Evolutionary conservation across 2,113 vertebrate genomes (phyloP), one percentile per base, ranked within the genome.

Genomic region (Misgurnus mizolepis): DNA sequence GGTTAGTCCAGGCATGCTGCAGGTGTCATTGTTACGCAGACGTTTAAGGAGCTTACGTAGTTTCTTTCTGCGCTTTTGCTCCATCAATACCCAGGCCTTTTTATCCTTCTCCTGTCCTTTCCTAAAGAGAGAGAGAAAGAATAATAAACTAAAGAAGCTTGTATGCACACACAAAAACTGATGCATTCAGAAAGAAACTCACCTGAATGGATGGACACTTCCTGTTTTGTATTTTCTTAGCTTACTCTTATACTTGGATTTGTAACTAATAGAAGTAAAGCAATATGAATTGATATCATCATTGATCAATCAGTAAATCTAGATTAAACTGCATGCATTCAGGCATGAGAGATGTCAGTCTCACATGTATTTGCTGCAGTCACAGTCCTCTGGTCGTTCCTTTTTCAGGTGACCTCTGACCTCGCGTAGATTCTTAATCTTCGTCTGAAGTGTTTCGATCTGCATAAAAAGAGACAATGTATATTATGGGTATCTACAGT

Each of bases 371-470:
- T 92, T 95, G 78, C 93, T 95, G 86, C 97, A 99, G 53, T 97
- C 95, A 83, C 97, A 99, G 82, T 97, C 93, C 65, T 95, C 95
- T 6, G 96, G 97, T 2, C 97, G 90, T 76, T 95, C 95, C 88
- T 94, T 97, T 90, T 98, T 98, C 83, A 99, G 91, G 84, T 98
- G 97, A 79, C 96, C 97, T 89, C 95, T 93, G 86, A 99, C 96
- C 88, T 98, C 97, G 79, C 95, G 90, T 84, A 99, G 91, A 89
- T 98, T 98, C 90, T 98, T 98, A 39, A 99, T 98, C 92, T 97
- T 99, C 1, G 96, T 98, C 91, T 99, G 97, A 78, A 99, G 92
- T 0, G 97, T 98, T 94, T 99, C 96, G 7, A 98, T 99, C 97
- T 98, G 78, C 3, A 50, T 76, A 68, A 39, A 22, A 66, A 34